A percentile compares a stretch with the other conserved stretches of the same genome.
Evolutionary conservation across 2,113 vertebrate species (phyloP).

Genomic region (Gobius niger): DNA sequence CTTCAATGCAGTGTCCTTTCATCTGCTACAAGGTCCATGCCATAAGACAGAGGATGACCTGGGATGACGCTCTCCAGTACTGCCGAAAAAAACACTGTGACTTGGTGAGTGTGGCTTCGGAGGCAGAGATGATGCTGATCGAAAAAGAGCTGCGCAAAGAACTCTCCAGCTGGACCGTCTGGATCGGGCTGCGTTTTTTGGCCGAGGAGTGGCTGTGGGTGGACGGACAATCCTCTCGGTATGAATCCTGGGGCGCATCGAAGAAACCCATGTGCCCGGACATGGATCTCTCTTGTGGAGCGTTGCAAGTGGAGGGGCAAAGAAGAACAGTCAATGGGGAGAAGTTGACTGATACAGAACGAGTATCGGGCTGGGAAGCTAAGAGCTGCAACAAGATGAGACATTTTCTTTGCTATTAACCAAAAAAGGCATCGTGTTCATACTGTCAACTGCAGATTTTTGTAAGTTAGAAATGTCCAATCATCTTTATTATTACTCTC

Average conservation of each 20-base stretch:
- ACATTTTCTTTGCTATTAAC: no score
- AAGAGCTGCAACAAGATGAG: no score
- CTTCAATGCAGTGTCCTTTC: neutral
- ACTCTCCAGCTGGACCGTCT: neutral
- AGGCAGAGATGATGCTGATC: constrained; percentile 45
- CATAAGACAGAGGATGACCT: constrained; percentile 20
- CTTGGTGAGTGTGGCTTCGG: constrained; percentile 37
- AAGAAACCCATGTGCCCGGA: constrained; percentile 10
- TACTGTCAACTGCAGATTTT: no score
- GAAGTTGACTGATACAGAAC: no score
- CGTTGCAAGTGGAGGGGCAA: neutral
- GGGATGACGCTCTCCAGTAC: constrained; percentile 36
- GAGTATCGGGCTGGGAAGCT: no score
- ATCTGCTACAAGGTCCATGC: neutral
- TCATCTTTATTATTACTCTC: no score
- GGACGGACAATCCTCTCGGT: constrained; percentile 7
- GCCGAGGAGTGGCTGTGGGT: constrained; percentile 36
- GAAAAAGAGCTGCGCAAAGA: constrained; percentile 10
- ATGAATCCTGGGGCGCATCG: constrained; percentile 30
- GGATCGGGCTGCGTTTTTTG: constrained; percentile 49
- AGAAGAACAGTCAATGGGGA: no score
- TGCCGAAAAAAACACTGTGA: constrained; percentile 30
- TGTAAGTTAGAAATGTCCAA: no score
- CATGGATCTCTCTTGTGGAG: constrained; percentile 12
- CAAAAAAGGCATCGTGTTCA: no score